phyloP scores from a whole-genome alignment of 2,113 vertebrate species.

The Girardinichthys multiradiatus region DNA sequence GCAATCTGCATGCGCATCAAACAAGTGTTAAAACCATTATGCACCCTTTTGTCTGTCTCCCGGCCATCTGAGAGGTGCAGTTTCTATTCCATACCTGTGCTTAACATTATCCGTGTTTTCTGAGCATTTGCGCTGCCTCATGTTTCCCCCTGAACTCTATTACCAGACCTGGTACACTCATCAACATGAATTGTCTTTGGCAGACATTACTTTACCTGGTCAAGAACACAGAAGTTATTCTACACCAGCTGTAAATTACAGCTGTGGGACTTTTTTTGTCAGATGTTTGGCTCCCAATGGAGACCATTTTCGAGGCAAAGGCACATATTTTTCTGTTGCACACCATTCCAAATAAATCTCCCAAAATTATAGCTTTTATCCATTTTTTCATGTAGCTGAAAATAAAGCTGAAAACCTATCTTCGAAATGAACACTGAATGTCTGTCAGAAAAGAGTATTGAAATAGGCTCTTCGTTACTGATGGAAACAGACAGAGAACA shows the following conservation, averaged over 20 bases:
- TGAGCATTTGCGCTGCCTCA: slow-evolving; percentile 42
- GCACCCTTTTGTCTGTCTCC: slow-evolving; percentile 22
- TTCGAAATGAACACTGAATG: slow-evolving; percentile 62
- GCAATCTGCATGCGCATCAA: not conserved
- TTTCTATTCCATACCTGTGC: slow-evolving; percentile 31
- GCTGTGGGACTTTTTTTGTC: slow-evolving; percentile 70
- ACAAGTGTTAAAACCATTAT: slow-evolving; percentile 27
- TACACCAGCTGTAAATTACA: slow-evolving; percentile 79
- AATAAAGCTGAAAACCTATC: slow-evolving; percentile 61
- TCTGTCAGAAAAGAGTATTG: slow-evolving; percentile 12
- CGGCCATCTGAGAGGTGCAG: slow-evolving; percentile 21
- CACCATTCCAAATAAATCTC: slow-evolving; percentile 67
- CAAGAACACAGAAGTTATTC: slow-evolving; percentile 76
- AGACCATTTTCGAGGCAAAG: slow-evolving; percentile 57
- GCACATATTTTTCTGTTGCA: slow-evolving; percentile 54
- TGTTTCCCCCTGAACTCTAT: slow-evolving; percentile 36
- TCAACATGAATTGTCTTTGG: slow-evolving; percentile 79
- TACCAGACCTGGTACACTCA: slow-evolving; percentile 74
- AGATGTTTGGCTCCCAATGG: slow-evolving; percentile 53
- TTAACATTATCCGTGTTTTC: slow-evolving; percentile 43
- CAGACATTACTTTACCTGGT: slow-evolving; percentile 74
- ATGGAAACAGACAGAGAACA: slow-evolving; percentile 7
- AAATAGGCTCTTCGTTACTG: slow-evolving; percentile 10
- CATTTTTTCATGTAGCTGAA: slow-evolving; percentile 58
- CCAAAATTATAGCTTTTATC: slow-evolving; percentile 56